Evolutionary conservation across 1,140 invertebrate species (phyloP).

Genomic region (Callitettix versicolor): DNA sequence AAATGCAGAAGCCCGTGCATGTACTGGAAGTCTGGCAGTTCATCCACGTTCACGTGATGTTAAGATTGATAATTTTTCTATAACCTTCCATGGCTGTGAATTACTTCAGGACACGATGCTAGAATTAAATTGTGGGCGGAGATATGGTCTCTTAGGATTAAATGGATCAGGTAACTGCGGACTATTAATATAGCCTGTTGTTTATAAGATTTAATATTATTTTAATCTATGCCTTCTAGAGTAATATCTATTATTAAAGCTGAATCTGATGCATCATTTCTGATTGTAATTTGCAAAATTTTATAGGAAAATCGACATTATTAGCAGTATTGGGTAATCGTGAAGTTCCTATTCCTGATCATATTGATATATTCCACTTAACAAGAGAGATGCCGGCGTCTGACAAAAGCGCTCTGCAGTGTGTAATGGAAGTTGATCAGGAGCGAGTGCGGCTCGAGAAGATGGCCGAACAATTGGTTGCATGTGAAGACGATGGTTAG

Average conservation of each 20-base stretch:
- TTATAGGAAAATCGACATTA: slow-evolving; percentile 80
- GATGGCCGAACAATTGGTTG: slow-evolving; percentile 80
- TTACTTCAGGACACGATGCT: slow-evolving; percentile 90
- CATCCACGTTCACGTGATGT: slow-evolving; percentile 92
- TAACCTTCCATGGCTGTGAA: slow-evolving; percentile 96
- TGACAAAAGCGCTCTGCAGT: slow-evolving; percentile 83
- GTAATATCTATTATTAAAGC: background rate
- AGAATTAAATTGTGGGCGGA: slow-evolving; percentile 90
- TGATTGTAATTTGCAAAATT: no score
- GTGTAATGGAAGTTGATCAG: slow-evolving; percentile 97
- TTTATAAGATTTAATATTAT: no score
- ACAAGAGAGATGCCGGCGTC: slow-evolving; percentile 94
- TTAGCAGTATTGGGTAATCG: slow-evolving; percentile 82
- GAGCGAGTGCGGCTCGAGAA: slow-evolving; percentile 86
- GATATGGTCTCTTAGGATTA: slow-evolving; percentile 91
- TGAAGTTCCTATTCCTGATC: slow-evolving; percentile 91
- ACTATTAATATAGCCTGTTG: background rate
- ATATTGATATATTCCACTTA: slow-evolving; percentile 97
- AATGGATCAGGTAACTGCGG: slow-evolving; percentile 80
- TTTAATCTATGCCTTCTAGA: slow-evolving; percentile 6
- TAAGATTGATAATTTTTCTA: slow-evolving; percentile 94
- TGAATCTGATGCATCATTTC: no score
- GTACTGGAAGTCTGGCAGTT: slow-evolving; percentile 87
- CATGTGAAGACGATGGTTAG: slow-evolving; percentile 76
- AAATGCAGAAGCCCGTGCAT: slow-evolving; percentile 86